Evolutionary conservation across 2,888 invertebrate species (phyloP), one percentile per base, ranked within the genome.

Genomic region (Cryptocephalus primarius): DNA sequence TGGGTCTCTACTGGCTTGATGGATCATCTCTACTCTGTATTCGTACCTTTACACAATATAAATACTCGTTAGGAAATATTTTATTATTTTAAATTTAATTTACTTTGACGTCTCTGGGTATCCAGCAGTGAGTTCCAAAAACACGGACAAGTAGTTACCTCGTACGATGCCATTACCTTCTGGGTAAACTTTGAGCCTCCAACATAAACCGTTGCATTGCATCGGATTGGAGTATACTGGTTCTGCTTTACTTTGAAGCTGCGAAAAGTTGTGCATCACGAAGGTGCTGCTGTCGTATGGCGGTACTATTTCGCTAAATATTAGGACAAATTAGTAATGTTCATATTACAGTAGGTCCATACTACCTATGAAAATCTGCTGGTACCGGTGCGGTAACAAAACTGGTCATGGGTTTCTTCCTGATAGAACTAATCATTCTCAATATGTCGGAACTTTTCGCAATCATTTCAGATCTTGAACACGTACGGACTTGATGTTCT

Each of bases 11-110:
- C 87, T 85, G 32, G 84, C 85, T 67, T 92, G 92, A 67, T 94
- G 91, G 46, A 94, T 83, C 93, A 94, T 92, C 74, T 94, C 93
- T 39, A 94, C 90, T 49, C 93, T 79, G 66, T 93, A 93, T 67
- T 93, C 92, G 67, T 92, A 91, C 9, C 9, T 22, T 41, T 31
- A 8, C 22, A 2, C 32, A n/a, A 36, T 36, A 36, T 4, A 36
- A 36, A 36, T 36, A 12, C 14, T 39, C 22, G n/a, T 22, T n/a
- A 8, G 13, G 9, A 22, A 22, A 22, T 22, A 22, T 22, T 22
- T 22, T 22, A 22, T 4, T 22, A 6, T 22, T 22, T 2, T 36
- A 36, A 36, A 12, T 11, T 12, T 36, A 36, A 4, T n/a, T 36
- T 92, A 91, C 86, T 92, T 93, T 44, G 92, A 91, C 6, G 89